Base-by-base conservation (phyloP, 1,140 invertebrate genomes). In the Drosophila kohkoa region DNA sequence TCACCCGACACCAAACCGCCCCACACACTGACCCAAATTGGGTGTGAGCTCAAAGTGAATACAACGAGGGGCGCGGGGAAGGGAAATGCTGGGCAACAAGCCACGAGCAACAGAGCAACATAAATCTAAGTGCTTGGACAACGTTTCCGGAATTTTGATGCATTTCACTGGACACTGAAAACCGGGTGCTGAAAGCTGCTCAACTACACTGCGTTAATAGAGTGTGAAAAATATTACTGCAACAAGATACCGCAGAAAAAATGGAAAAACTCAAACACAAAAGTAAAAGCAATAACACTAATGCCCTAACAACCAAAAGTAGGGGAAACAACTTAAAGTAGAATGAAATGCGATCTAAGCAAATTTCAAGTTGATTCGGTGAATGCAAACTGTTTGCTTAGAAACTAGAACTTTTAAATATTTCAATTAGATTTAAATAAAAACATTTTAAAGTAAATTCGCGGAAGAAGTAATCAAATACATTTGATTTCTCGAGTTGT, bases 61-160 rank as follows among this genome's bases (percentile, higher is more conserved):
- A 8, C 13, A 38, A 32, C 63, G 54, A 49, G 49, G 69, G 11
- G 15, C 32, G 25, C 20, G 20, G 3, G 60, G 32, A 41, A 45
- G 58, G 57, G 35, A 1, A 52, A 38, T 11, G n/a, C 46, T 11
- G n/a, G 10, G n/a, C 20, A 54, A 41, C 1, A 8, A 41, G 38
- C 62, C 7, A 30, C 58, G 13, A 49, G 28, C 62, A 11, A 30
- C 58, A 16, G 48, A 45, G 43, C 51, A 75, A 45, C 72, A 87
- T 79, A 86, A 82, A 87, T 87, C 71, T 62, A 73, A 87, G 41
- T 67, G 66, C 59, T 75, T 45, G 69, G 58, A 32, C 60, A 79
- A 49, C 75, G 68, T 82, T 86, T 85, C 82, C 82, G 82, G 82
- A 86, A 85, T 85, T 78, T 75, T 81, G 75, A 85, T 85, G 82